phyloP scores from a whole-genome alignment of 2,797 vertebrate species.

The Brachyalestes nurse region DNA sequence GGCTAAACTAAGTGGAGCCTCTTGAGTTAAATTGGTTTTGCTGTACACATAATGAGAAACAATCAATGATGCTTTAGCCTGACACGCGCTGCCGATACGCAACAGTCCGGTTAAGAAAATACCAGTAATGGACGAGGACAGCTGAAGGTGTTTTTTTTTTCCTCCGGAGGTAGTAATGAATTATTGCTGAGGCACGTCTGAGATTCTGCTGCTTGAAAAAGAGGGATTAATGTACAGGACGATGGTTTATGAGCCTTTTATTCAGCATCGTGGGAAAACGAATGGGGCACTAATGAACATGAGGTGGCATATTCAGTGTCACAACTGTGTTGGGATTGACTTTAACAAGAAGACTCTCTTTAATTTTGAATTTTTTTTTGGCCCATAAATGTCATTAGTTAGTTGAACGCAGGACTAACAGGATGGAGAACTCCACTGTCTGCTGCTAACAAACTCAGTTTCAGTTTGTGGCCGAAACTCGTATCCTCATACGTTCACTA shows the following conservation, averaged over 20 bases:
- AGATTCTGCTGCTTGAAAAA: background rate
- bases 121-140: constrained; percentile 11
- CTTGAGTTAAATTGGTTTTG: constrained; percentile 89
- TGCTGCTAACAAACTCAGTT: too few relatives aligned
- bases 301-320: background rate
- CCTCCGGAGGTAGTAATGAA: constrained; percentile 78
- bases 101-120: constrained; percentile 83
- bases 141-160: constrained; percentile 64
- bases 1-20: constrained; percentile 84
- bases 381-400: background rate
- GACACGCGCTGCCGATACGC: constrained; percentile 84
- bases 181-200: constrained; percentile 70
- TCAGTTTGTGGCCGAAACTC: background rate
- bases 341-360: too few relatives aligned
- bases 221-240: too few relatives aligned
- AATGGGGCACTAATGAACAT: background rate
- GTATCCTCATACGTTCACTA: background rate
- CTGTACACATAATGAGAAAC: constrained; percentile 86
- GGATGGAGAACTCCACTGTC: background rate
- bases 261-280: background rate
- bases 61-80: constrained; percentile 88
- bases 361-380: background rate
- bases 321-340: background rate
- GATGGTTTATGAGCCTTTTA: background rate
- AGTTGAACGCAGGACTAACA: background rate